Evolutionary conservation across 2,888 invertebrate species (phyloP).

Genomic region (Digitonthophagus gazella): DNA sequence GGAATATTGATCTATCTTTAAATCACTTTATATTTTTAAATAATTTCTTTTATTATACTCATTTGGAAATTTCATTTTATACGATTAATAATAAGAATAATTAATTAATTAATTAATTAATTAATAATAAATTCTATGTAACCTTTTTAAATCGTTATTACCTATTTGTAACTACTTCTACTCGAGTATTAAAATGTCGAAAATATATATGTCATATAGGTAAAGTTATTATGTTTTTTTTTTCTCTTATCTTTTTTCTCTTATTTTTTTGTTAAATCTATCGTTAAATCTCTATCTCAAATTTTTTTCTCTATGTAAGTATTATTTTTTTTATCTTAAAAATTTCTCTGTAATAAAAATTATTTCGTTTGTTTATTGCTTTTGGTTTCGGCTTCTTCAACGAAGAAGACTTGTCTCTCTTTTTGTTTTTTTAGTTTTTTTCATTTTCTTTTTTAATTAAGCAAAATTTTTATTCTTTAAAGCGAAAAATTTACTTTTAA

Average conservation of each 20-base stretch:
- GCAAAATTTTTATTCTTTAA: not conserved
- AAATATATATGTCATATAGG: conserved; percentile 21
- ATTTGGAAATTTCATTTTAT: too few species aligned
- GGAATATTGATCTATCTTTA: too few species aligned
- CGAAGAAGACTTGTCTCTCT: conserved; percentile 29
- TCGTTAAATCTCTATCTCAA: not conserved
- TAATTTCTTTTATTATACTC: too few species aligned
- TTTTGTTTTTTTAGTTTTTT: not conserved
- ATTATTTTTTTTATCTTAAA: conserved; percentile 6
- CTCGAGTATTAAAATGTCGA: conserved; percentile 25
- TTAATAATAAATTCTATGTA: conserved; percentile 3
- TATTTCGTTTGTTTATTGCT: conserved; percentile 53
- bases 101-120: not conserved
- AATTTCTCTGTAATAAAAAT: conserved; percentile 38
- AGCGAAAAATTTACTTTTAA: too few species aligned
- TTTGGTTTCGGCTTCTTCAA: conserved; percentile 46
- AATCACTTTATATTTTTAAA: too few species aligned
- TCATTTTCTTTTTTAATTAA: not conserved
- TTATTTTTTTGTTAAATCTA: conserved; percentile 24
- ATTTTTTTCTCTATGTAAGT: not conserved
- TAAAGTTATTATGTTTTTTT: conserved; percentile 16
- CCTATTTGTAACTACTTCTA: conserved; percentile 21
- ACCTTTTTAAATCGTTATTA: conserved; percentile 11
- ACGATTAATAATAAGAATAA: not conserved
- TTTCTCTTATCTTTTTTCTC: conserved; percentile 12